phyloP scores from a whole-genome alignment of 2,113 vertebrate genomes.

The Toxotes jaculatrix region DNA sequence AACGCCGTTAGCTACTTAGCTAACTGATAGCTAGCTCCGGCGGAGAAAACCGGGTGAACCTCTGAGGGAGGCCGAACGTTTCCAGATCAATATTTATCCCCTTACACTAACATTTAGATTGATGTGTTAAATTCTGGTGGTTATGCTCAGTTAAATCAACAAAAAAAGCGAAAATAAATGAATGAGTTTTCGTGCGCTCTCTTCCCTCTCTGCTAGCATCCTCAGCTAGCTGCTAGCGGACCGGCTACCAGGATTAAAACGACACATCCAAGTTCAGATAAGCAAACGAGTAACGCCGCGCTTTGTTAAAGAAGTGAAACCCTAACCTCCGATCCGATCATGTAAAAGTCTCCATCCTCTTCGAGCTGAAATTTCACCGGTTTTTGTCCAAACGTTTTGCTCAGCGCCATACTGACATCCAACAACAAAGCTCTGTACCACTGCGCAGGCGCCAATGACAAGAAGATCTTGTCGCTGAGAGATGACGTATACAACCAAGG shows the following conservation, averaged over 20 bases:
- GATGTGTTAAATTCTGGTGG: accelerated
- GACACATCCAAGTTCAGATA: accelerated
- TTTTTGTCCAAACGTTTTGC: constrained; percentile 96
- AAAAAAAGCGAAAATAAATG: background rate
- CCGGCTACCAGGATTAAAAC: background rate
- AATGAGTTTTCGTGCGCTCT: constrained; percentile 26
- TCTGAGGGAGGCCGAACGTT: background rate
- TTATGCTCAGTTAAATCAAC: no score
- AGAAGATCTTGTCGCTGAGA: constrained; percentile 2
- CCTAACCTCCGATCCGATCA: constrained; percentile 95
- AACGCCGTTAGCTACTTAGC: background rate
- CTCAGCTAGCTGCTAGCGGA: constrained; percentile 42
- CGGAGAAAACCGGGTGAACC: background rate
- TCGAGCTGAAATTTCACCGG: constrained; percentile 96
- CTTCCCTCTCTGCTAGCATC: background rate
- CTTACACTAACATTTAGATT: accelerated
- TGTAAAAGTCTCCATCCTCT: constrained; percentile 94
- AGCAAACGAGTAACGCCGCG: accelerated
- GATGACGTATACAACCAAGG: constrained; percentile 37
- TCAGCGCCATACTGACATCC: constrained; percentile 91
- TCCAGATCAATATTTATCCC: accelerated
- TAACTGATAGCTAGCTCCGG: background rate
- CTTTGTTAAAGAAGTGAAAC: accelerated
- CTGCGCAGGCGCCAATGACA: constrained; percentile 74
- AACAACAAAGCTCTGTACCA: constrained; percentile 75